Conservation (phyloP, 2,113 vertebrate genomes). For the Eleginops maclovinus region DNA sequence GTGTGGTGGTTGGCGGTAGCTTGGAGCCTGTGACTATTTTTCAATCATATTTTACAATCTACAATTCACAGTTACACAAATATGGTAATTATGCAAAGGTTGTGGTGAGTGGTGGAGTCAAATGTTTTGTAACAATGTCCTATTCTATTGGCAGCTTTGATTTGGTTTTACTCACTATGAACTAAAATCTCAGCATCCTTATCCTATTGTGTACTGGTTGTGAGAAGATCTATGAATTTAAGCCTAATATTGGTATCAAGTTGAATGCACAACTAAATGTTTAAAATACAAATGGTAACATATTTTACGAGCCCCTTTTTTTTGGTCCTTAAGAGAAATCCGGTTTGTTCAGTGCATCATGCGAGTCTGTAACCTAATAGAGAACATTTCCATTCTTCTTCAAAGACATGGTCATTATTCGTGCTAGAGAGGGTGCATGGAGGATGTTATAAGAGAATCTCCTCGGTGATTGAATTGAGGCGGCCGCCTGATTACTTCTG, state of each 20-base stretch:
- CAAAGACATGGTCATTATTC: constrained; percentile 21
- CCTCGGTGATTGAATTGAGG: neutral
- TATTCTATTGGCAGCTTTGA: neutral
- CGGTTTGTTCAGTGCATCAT: constrained; percentile 4
- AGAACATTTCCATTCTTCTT: constrained; percentile 1
- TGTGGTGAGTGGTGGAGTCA: neutral
- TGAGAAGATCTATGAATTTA: neutral
- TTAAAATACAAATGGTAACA: neutral
- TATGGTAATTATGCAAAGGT: neutral
- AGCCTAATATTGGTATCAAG: neutral
- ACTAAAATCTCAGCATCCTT: neutral
- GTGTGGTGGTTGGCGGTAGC: neutral
- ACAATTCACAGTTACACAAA: neutral
- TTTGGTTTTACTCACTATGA: neutral
- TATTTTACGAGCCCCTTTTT: neutral
- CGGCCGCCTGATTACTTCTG: neutral
- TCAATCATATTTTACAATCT: neutral
- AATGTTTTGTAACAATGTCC: neutral
- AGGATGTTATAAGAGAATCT: neutral
- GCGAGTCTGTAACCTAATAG: neutral
- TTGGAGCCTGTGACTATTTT: neutral
- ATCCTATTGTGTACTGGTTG: neutral
- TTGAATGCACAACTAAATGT: neutral
- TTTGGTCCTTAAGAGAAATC: neutral
- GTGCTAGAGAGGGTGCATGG: neutral